phyloP scores from a whole-genome alignment of 2,888 invertebrate genomes.

The Plebejus anna region DNA sequence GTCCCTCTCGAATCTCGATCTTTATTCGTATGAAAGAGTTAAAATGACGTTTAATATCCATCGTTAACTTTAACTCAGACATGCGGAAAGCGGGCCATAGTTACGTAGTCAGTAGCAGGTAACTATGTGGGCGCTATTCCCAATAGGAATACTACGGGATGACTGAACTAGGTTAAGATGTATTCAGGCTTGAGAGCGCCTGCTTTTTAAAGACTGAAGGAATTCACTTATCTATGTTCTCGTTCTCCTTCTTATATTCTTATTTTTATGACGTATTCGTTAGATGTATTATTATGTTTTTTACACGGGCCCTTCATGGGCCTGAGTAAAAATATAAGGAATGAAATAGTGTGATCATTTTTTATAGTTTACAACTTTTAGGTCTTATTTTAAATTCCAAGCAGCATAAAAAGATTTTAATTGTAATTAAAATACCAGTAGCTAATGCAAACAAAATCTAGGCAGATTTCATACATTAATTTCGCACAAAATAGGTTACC shows the following conservation, averaged over 20 bases:
- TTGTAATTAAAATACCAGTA: no score
- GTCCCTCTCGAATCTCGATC: no score
- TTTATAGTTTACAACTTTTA: no score
- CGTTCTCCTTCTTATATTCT: no score
- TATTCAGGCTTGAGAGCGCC: not conserved
- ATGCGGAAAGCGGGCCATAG: not conserved
- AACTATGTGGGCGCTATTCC: conserved; percentile 10
- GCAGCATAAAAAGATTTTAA: no score
- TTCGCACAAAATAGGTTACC: not conserved
- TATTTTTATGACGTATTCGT: no score
- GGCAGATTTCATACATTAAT: not conserved
- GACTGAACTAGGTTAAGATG: conserved; percentile 10
- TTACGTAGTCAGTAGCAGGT: not conserved
- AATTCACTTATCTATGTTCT: not conserved
- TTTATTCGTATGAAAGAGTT: no score
- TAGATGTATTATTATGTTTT: no score
- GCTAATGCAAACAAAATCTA: not conserved
- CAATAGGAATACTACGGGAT: not conserved
- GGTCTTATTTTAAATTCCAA: no score
- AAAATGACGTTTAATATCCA: not conserved
- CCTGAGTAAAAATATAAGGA: no score
- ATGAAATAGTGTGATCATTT: no score
- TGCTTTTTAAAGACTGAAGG: not conserved
- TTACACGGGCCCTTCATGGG: no score
- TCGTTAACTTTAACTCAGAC: not conserved